These are phyloP conservation scores for Squalus acanthias DNA, from an alignment of 2,797 vertebrate species.

Conservation along the genomic window DNA sequence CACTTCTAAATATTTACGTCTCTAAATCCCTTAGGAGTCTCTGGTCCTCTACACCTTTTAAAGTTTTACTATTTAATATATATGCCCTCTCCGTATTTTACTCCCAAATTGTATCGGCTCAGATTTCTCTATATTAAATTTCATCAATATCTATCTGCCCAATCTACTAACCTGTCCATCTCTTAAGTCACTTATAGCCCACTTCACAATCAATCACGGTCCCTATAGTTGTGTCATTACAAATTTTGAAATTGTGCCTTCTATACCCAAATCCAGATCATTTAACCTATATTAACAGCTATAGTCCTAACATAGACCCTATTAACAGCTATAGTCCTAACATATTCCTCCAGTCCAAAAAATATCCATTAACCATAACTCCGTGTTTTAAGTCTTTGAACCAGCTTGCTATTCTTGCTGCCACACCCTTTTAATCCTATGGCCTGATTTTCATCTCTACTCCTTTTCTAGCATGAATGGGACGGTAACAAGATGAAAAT, in stretches of 20 bases:
- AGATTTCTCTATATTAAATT: not conserved
- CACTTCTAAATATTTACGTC: not conserved
- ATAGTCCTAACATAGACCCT: not conserved
- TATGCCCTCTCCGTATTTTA: not conserved
- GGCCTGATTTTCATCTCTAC: not conserved
- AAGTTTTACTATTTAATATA: not conserved
- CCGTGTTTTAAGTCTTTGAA: not conserved
- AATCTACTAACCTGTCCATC: not conserved
- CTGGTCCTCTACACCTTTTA: not conserved
- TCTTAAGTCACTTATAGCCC: not conserved
- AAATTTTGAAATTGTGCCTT: too few species aligned
- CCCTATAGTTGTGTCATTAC: not conserved
- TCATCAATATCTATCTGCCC: not conserved
- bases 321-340: too few species aligned
- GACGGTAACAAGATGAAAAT: not conserved
- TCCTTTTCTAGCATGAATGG: not conserved
- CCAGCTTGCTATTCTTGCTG: not conserved
- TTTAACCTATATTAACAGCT: not conserved
- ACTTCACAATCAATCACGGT: not conserved
- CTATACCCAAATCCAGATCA: not conserved
- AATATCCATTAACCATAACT: not conserved
- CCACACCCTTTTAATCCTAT: not conserved
- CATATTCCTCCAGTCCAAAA: not conserved
- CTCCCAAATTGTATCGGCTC: not conserved
- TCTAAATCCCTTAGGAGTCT: not conserved